Conservation (phyloP, 2,113 vertebrate genomes). For the Strix uralensis region DNA sequence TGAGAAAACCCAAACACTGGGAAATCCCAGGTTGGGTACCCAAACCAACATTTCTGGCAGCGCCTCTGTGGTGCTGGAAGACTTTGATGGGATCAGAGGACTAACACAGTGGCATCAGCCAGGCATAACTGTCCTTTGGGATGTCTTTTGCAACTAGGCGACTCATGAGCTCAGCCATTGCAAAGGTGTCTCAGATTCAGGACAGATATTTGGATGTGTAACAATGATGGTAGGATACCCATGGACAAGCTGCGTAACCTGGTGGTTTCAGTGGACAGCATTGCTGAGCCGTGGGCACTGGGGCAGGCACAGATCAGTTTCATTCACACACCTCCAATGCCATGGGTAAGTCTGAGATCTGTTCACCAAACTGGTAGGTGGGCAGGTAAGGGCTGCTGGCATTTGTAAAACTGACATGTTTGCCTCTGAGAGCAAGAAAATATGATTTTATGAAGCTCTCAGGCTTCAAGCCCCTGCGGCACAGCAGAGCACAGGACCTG, state of each 20-base stretch:
- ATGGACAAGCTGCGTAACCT: fast-evolving
- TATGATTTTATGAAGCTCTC: background rate
- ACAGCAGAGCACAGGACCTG: background rate
- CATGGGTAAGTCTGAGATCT: background rate
- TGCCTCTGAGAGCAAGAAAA: background rate
- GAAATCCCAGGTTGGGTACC: background rate
- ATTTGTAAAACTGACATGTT: background rate
- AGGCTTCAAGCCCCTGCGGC: fast-evolving
- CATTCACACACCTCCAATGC: background rate
- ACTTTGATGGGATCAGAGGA: background rate
- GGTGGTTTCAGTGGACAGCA: background rate
- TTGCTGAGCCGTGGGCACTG: fast-evolving
- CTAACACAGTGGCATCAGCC: background rate
- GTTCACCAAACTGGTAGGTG: background rate
- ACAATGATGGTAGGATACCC: background rate
- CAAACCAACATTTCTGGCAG: fast-evolving
- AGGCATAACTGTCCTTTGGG: background rate
- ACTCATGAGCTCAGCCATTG: background rate
- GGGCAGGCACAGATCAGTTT: background rate
- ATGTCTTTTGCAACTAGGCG: background rate
- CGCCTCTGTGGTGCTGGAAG: background rate
- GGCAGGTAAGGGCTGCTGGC: background rate
- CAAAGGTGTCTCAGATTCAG: background rate
- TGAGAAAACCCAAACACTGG: background rate
- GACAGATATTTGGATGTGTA: background rate